These are phyloP conservation scores for Chrysomallon squamiferum DNA, from an alignment of 1,140 invertebrate genomes.

Conservation along the genomic window DNA sequence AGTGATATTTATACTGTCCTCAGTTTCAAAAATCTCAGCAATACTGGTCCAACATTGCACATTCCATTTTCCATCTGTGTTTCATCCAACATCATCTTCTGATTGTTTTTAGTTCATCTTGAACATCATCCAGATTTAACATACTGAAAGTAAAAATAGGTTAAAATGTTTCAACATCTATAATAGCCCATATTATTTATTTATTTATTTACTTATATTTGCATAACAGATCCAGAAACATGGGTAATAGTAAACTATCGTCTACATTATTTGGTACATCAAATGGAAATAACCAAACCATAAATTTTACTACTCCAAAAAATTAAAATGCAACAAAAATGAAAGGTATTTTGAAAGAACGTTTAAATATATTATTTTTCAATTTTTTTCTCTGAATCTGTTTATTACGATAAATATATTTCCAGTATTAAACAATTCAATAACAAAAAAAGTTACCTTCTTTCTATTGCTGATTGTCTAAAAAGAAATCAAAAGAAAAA, in stretches of 20 bases:
- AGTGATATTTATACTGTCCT: no score
- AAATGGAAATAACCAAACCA: background rate
- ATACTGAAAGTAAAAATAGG: slow-evolving; percentile 28
- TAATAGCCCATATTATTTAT: background rate
- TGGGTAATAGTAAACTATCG: background rate
- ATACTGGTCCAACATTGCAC: no score
- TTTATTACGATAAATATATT: no score
- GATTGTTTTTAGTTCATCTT: slow-evolving; percentile 42
- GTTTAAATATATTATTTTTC: no score
- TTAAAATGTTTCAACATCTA: no score
- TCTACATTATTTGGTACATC: background rate
- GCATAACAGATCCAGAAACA: background rate
- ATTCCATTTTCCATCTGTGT: no score
- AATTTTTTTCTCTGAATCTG: no score
- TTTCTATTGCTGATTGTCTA: slow-evolving; percentile 36
- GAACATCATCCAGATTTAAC: slow-evolving; percentile 33
- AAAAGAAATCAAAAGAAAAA: slow-evolving; percentile 13
- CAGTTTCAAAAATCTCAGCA: no score
- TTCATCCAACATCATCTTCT: slow-evolving; percentile 21
- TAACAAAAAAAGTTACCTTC: slow-evolving; percentile 30
- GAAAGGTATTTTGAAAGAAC: no score
- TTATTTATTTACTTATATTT: background rate
- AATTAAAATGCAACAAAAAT: background rate
- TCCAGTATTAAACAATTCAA: no score
- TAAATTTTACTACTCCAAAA: background rate